phyloP scores from a whole-genome alignment of 2,797 vertebrate species.

The Scomberomorus guttatus region DNA sequence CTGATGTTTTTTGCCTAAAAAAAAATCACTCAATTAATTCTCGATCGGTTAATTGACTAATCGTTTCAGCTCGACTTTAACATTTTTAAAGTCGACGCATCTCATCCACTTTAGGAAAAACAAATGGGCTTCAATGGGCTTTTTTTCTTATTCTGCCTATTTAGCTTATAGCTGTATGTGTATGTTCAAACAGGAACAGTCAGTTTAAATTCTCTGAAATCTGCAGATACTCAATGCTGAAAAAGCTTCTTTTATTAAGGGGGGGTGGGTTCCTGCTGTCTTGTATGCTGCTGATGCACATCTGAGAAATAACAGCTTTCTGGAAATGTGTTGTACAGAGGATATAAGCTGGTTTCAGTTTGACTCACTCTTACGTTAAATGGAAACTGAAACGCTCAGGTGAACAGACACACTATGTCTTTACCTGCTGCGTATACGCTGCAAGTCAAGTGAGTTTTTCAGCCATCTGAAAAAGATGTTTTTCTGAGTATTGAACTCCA shows the following conservation, averaged over 20 bases:
- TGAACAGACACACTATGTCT: conserved; percentile 1
- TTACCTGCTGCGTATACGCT: not conserved
- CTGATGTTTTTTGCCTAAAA: too few species aligned
- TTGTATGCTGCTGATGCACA: not conserved
- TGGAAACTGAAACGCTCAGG: conserved; percentile 8
- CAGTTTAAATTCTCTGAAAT: not conserved
- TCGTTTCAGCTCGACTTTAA: not conserved
- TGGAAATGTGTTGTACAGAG: not conserved
- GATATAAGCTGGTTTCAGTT: conserved; percentile 17
- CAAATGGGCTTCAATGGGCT: not conserved
- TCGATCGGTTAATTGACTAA: too few species aligned
- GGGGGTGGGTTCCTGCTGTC: not conserved
- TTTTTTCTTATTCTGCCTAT: not conserved
- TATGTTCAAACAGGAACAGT: not conserved
- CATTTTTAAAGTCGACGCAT: too few species aligned
- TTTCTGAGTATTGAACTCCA: not conserved
- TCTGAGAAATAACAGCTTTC: not conserved
- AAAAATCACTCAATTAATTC: too few species aligned
- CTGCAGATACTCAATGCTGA: not conserved
- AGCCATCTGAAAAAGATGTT: too few species aligned
- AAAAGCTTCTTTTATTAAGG: not conserved
- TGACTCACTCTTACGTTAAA: not conserved
- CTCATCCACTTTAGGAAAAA: not conserved
- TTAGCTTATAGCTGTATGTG: not conserved
- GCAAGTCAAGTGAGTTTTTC: not conserved